Percentiles rank a stretch among this genome's conserved stretches.
Conservation (phyloP, 2,113 vertebrate genomes). For the Ceyx melanurus region DNA sequence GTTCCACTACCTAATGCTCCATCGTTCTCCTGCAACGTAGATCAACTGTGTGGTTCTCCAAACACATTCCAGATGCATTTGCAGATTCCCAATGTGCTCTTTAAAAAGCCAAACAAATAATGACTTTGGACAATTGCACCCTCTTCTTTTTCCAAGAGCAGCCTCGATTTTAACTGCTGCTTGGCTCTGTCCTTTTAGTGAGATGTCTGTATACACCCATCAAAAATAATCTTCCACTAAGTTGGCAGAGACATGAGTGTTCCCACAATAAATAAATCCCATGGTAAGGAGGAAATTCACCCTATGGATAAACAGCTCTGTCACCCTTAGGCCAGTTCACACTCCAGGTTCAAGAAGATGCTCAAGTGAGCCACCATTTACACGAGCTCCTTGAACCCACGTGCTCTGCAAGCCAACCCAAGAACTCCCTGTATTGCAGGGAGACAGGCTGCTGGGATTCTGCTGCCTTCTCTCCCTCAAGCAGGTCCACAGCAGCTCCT, state of each 20-base stretch:
- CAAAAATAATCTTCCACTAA: background rate
- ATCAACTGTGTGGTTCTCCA: background rate
- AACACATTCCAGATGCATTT: background rate
- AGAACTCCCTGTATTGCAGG: background rate
- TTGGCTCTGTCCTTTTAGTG: background rate
- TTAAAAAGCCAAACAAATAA: background rate
- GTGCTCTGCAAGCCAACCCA: background rate
- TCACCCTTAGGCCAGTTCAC: background rate
- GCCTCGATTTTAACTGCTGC: background rate
- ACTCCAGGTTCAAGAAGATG: background rate
- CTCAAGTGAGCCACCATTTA: background rate
- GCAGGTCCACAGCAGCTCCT: background rate
- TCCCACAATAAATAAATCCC: background rate
- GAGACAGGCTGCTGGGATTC: background rate
- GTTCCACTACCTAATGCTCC: background rate
- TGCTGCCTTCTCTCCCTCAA: background rate
- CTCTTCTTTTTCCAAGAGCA: background rate
- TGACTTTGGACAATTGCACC: background rate
- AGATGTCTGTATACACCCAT: fast-evolving
- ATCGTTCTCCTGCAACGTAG: background rate
- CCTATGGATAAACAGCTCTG: background rate
- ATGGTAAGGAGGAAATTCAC: fast-evolving
- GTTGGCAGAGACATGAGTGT: background rate
- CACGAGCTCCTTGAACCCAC: fast-evolving
- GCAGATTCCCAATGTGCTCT: background rate